Percentiles rank a stretch among this genome's conserved stretches.
These are phyloP conservation scores for Zele albiditarsus DNA, from an alignment of 2,888 invertebrate species.

Conservation along the genomic window DNA sequence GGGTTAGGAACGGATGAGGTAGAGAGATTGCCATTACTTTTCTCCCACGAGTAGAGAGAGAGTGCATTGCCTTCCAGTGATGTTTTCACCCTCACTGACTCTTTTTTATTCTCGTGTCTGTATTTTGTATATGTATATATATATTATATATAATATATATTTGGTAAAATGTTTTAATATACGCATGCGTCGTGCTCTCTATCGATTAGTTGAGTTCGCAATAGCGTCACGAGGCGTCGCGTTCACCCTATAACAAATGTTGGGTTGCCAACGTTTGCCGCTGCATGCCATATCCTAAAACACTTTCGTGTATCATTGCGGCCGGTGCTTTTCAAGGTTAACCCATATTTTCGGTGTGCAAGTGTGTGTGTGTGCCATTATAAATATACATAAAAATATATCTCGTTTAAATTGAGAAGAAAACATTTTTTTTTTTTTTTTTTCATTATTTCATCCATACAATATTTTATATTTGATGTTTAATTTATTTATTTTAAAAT, in stretches of 20 bases:
- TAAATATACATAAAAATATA: background rate
- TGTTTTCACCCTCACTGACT: slow-evolving; percentile 3
- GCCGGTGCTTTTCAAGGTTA: slow-evolving; percentile 71
- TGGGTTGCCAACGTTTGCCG: slow-evolving; percentile 34
- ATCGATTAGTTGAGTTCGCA: slow-evolving; percentile 68
- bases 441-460: background rate
- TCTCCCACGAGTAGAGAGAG: slow-evolving; percentile 31
- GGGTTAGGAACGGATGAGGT: slow-evolving; percentile 36
- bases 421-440: background rate
- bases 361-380: slow-evolving; percentile 47
- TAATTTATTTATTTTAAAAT: background rate
- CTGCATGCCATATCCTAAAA: slow-evolving; percentile 63
- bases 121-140: background rate
- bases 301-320: slow-evolving; percentile 69
- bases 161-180: background rate
- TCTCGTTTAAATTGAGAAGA: background rate
- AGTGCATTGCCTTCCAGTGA: slow-evolving; percentile 1
- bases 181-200: slow-evolving; percentile 66
- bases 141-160: slow-evolving; percentile 1
- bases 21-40: slow-evolving; percentile 45
- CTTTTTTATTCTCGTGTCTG: background rate
- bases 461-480: background rate
- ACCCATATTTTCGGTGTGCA: slow-evolving; percentile 61
- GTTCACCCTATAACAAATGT: slow-evolving; percentile 50
- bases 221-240: slow-evolving; percentile 63